Conservation (phyloP, 1,140 invertebrate genomes). For the Philaenus spumarius region DNA sequence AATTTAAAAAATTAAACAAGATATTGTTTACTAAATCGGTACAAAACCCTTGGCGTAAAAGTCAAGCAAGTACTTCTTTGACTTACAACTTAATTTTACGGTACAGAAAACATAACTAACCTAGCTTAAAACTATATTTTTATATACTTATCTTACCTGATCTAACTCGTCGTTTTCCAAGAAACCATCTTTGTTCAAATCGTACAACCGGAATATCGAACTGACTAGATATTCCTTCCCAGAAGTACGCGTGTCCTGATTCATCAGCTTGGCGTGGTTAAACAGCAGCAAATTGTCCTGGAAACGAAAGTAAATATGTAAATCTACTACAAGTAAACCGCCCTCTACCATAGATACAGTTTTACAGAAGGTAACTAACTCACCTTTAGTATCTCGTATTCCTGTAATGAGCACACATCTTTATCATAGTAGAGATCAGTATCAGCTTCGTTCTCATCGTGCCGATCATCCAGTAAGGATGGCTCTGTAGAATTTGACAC, state of each 20-base stretch:
- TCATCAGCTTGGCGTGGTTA: conserved; percentile 62
- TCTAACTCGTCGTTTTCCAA: conserved; percentile 60
- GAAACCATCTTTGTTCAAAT: conserved; percentile 62
- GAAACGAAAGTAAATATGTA: no score
- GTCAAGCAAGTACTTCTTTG: no score
- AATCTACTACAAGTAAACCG: no score
- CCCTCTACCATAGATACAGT: no score
- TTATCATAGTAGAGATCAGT: conserved; percentile 12
- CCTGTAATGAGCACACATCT: conserved; percentile 51
- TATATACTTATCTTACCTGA: no score
- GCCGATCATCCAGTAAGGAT: conserved; percentile 1
- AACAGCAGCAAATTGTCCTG: conserved; percentile 67
- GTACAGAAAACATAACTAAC: no score
- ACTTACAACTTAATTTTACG: no score
- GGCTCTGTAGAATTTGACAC: no score
- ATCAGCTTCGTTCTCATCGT: conserved; percentile 21
- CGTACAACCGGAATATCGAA: conserved; percentile 73
- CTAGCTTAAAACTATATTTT: no score
- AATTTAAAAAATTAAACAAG: no score
- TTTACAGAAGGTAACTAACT: conserved; percentile 11
- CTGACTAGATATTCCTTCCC: conserved; percentile 67
- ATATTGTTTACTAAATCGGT: no score
- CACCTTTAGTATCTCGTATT: conserved; percentile 65
- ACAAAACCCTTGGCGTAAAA: no score
- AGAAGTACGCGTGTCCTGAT: conserved; percentile 45